Evolutionary conservation across 2,888 invertebrate genomes (phyloP).

Genomic region (Philaethria dido): DNA sequence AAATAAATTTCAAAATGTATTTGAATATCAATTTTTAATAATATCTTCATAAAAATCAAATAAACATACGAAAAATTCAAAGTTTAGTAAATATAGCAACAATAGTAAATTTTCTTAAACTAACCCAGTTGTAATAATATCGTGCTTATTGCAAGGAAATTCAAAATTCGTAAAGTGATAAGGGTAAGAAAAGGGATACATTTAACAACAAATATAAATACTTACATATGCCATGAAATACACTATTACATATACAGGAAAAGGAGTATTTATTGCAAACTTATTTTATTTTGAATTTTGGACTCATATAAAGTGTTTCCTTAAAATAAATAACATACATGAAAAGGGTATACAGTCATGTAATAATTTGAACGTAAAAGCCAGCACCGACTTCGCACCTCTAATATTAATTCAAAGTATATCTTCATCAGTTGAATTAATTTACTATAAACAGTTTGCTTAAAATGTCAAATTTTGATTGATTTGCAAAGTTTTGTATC

Average conservation of each 20-base stretch:
- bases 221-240: not conserved
- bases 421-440: too few relatives aligned
- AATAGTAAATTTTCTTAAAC: not conserved
- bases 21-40: too few relatives aligned
- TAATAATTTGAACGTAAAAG: not conserved
- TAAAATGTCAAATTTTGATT: too few relatives aligned
- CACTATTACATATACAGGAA: too few relatives aligned
- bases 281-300: not conserved
- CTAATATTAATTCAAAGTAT: too few relatives aligned
- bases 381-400: too few relatives aligned
- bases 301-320: not conserved
- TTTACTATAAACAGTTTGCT: too few relatives aligned
- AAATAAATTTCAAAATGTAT: too few relatives aligned
- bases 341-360: not conserved
- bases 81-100: not conserved
- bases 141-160: not conserved
- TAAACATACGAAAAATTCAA: too few relatives aligned
- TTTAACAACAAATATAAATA: slow-evolving; percentile 1
- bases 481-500: too few relatives aligned
- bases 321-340: not conserved
- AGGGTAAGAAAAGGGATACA: slow-evolving; percentile 15
- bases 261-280: not conserved
- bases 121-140: slow-evolving; percentile 1
- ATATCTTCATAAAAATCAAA: too few relatives aligned
- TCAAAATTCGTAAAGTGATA: slow-evolving; percentile 19